Conservation (phyloP, 1,140 invertebrate species). For the Trachymyrmex cornetzi region DNA sequence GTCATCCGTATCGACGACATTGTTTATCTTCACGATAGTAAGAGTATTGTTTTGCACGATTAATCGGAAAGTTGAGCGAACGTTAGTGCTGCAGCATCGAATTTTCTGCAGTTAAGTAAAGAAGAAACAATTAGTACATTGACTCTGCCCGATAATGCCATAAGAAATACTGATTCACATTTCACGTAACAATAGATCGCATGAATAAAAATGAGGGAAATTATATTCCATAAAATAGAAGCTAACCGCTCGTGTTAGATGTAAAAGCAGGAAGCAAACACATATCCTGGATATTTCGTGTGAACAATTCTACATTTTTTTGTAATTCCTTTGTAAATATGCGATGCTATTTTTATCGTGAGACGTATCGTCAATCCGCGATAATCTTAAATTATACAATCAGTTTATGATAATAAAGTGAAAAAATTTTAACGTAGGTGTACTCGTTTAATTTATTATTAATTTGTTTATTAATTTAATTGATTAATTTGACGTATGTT, state of each 20-base stretch:
- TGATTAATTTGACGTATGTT: neutral
- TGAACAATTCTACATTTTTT: constrained; percentile 9
- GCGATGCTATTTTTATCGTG: neutral
- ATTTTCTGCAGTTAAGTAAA: neutral
- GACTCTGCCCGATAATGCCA: neutral
- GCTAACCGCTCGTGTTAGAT: too few relatives aligned
- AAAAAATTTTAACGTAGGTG: neutral
- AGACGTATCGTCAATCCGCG: neutral
- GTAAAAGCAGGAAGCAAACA: constrained; percentile 2
- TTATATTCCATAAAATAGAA: constrained; percentile 10
- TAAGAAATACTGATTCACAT: constrained; percentile 7
- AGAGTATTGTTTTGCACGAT: constrained; percentile 52
- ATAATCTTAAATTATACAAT: neutral
- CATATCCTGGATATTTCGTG: neutral
- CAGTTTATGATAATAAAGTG: neutral
- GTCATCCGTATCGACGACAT: constrained; percentile 67
- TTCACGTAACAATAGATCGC: constrained; percentile 22
- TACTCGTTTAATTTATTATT: neutral
- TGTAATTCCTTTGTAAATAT: constrained; percentile 18
- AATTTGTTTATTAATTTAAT: neutral
- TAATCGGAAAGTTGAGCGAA: constrained; percentile 47
- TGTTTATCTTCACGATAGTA: constrained; percentile 28
- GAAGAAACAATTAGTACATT: neutral
- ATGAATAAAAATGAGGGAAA: constrained; percentile 30
- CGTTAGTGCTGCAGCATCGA: neutral